A percentile compares a stretch with the other conserved stretches of the same genome.
Conservation (phyloP, 2,113 vertebrate genomes). For the Misgurnus mizolepis region DNA sequence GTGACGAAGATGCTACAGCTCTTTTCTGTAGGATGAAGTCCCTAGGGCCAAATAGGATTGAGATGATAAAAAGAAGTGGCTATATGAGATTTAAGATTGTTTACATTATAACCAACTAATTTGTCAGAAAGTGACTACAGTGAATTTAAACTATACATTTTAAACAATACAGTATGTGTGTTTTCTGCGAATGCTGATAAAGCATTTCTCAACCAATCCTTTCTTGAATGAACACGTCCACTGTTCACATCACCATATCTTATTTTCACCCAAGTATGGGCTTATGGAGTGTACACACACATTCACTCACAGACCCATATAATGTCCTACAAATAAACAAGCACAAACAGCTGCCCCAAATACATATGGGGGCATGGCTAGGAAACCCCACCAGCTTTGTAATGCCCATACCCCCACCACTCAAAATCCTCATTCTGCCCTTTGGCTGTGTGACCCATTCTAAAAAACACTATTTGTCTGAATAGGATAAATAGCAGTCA, state of each 20-base stretch:
- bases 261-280: not conserved
- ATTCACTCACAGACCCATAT: not conserved
- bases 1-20: conserved; percentile 21
- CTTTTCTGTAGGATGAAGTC: not conserved
- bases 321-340: conserved; percentile 16
- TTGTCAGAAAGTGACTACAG: too few species aligned
- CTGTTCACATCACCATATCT: too few species aligned
- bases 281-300: not conserved
- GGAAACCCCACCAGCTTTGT: conserved; percentile 48
- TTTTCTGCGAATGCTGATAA: too few species aligned
- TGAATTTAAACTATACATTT: too few species aligned
- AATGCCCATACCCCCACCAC: conserved; percentile 43
- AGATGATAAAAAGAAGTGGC: not conserved
- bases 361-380: not conserved
- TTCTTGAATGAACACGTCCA: not conserved
- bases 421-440: conserved; percentile 52
- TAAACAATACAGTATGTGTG: too few species aligned
- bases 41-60: not conserved
- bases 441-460: conserved; percentile 59
- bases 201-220: too few species aligned
- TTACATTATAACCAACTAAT: too few species aligned
- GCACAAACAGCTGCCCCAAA: conserved; percentile 30
- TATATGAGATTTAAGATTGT: too few species aligned
- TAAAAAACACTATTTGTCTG: conserved; percentile 76
- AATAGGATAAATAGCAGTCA: conserved; percentile 68